Base-by-base conservation (phyloP, 1,140 invertebrate species). In the Aphis craccivora region DNA sequence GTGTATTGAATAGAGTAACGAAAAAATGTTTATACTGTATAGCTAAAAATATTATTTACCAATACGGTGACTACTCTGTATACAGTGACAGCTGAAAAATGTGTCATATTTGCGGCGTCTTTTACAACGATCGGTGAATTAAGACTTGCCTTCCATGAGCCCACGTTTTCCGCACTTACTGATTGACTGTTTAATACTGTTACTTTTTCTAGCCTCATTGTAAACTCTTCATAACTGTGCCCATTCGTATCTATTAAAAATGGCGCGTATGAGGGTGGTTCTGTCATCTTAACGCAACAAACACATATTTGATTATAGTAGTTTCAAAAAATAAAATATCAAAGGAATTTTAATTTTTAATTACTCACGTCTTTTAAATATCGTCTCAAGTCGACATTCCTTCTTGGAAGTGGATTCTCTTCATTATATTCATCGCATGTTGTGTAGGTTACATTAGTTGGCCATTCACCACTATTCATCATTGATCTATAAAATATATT, bases 61-160 rank as follows among this genome's bases (percentile, higher is more conserved):
- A 97, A 96, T 18, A 98, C 96, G 0, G 97, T 97, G 14, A 97
- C 97, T 83, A 98, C 96, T 89, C 97, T 96, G 95, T 98, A 98
- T 18, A 97, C 97, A 84, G 97, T 97, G 94, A 97, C 96, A 5
- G 98, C 97, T 0, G 97, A 97, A 90, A 97, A 97, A 95, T 98
- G 97, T 89, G 96, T 96, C 95, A 98, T 97, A 37, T 96, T 96
- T 86, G 96, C 95, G 20, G 96, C 96, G 94, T 97, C 96, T 35
- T 96, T 95, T n/a, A 97, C 95, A 20, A 95, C 95, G 22, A 97
- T 94, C 1, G 96, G 96, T 91, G 96, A 96, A 76, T 96, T 95
- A 30, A 97, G 96, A 90, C 97, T 97, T 9, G 96, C 96, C 94
- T 96, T 96, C 97, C 97, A 97, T 8, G 96, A 96, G n/a, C 96